phyloP scores from a whole-genome alignment of 2,888 invertebrate species.

The Therioaphis trifolii region DNA sequence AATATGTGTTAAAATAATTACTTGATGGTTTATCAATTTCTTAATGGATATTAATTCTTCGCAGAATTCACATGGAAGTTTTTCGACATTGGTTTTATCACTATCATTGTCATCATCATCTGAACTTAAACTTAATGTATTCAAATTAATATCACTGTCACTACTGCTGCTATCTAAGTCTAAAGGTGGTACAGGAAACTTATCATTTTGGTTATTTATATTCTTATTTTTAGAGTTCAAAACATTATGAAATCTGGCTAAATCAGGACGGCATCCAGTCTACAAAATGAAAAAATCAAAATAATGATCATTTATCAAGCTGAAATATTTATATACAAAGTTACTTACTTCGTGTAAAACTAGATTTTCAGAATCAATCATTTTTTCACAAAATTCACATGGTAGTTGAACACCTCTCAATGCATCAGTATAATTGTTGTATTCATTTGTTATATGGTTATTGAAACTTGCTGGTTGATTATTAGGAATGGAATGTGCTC shows the following conservation, averaged over 20 bases:
- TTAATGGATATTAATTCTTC: conserved; percentile 64
- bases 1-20: conserved; percentile 19
- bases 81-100: conserved; percentile 52
- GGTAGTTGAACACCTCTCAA: conserved; percentile 68
- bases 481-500: conserved; percentile 40
- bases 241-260: conserved; percentile 61
- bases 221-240: conserved; percentile 31
- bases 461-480: conserved; percentile 35
- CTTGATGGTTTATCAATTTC: conserved; percentile 51
- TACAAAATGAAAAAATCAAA: conserved; percentile 42
- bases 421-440: conserved; percentile 18
- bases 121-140: conserved; percentile 55
- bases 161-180: conserved; percentile 49
- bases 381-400: conserved; percentile 73
- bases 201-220: background rate
- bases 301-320: background rate
- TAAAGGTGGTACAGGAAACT: conserved; percentile 28
- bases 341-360: conserved; percentile 71
- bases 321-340: background rate
- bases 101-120: conserved; percentile 39
- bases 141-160: conserved; percentile 51
- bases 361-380: conserved; percentile 71
- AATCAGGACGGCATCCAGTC: conserved; percentile 64
- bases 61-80: conserved; percentile 66
- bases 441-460: conserved; percentile 13